Evolutionary conservation across 2,888 invertebrate species (phyloP).

Genomic region (Seira sanloemensis): DNA sequence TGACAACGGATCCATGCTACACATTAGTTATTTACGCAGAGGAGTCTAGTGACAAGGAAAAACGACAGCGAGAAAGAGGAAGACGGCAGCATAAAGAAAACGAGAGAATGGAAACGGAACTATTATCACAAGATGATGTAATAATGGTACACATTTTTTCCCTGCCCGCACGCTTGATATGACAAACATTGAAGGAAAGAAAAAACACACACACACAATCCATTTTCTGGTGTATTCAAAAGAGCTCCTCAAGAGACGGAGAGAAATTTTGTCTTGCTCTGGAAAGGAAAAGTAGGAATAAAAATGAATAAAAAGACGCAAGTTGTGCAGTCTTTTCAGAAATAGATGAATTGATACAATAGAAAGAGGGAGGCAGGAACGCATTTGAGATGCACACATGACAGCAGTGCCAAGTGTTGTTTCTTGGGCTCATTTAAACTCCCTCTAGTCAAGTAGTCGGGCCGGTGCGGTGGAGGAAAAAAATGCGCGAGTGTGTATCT

Average conservation of each 20-base stretch:
- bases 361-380: not conserved
- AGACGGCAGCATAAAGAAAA: constrained; percentile 19
- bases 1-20: constrained; percentile 28
- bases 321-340: not conserved
- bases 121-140: constrained; percentile 37
- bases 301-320: constrained; percentile 31
- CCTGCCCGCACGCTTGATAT: not conserved
- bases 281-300: constrained; percentile 51
- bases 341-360: constrained; percentile 33
- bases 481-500: not conserved
- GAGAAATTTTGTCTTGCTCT: constrained; percentile 3
- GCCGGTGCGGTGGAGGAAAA: constrained; percentile 37
- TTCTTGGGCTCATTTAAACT: constrained; percentile 13
- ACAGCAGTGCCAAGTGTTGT: constrained; percentile 58
- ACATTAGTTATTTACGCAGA: constrained; percentile 53
- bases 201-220: not conserved
- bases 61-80: constrained; percentile 16
- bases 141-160: constrained; percentile 9
- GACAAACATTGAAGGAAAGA: constrained; percentile 16
- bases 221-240: constrained; percentile 28
- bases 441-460: constrained; percentile 19
- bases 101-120: constrained; percentile 51
- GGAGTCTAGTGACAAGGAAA: constrained; percentile 2
- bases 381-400: constrained; percentile 31
- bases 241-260: constrained; percentile 49